A percentile compares a stretch with the other conserved stretches of the same genome.
Conservation (phyloP, 2,113 vertebrate species). For the Butastur rufipennis region DNA sequence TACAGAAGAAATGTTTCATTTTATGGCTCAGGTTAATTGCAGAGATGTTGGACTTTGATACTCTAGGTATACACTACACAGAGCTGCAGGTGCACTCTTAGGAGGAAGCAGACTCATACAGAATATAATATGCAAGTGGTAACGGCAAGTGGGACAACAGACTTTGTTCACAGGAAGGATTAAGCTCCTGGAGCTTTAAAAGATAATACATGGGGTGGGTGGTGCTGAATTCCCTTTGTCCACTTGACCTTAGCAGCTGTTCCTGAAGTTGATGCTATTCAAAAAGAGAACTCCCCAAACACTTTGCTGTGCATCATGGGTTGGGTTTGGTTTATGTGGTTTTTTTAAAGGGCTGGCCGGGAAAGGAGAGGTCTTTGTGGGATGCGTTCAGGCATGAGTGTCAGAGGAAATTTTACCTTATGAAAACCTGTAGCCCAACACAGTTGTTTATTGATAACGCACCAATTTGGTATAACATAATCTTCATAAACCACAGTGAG, state of each 20-base stretch:
- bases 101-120: not conserved
- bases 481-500: not conserved
- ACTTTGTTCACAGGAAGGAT: not conserved
- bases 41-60: not conserved
- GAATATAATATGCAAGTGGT: not conserved
- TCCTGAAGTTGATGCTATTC: slow-evolving; percentile 59
- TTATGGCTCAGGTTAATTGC: not conserved
- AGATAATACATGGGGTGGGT: slow-evolving; percentile 11
- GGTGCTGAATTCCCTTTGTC: slow-evolving; percentile 54
- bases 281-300: slow-evolving; percentile 52
- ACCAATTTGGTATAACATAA: not conserved
- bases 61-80: not conserved
- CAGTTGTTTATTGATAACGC: not conserved
- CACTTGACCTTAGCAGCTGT: slow-evolving; percentile 74
- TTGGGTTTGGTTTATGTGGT: not conserved
- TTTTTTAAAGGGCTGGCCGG: not conserved
- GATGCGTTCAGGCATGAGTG: not conserved
- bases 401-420: not conserved
- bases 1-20: not conserved
- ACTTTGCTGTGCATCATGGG: slow-evolving; percentile 1
- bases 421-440: not conserved
- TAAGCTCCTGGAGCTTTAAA: slow-evolving; percentile 58
- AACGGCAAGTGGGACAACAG: not conserved
- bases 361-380: not conserved
- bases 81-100: not conserved